Conservation (phyloP, 2,888 invertebrate genomes). For the Linnaemya vulpina region DNA sequence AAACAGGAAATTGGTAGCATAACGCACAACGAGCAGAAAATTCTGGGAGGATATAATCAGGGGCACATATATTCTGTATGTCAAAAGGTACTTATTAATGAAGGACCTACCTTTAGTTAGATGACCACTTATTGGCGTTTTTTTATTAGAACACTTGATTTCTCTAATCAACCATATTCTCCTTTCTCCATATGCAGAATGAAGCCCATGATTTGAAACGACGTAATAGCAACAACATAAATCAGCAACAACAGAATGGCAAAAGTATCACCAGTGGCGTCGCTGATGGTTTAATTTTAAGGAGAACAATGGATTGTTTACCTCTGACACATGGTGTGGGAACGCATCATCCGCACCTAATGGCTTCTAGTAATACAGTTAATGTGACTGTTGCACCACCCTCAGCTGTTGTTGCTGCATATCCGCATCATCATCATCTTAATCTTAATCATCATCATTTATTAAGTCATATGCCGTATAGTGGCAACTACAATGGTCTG, state of each 20-base stretch:
- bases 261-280: conserved; percentile 71
- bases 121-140: too few species aligned
- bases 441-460: conserved; percentile 77
- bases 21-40: too few species aligned
- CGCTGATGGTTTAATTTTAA: conserved; percentile 66
- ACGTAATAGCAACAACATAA: conserved; percentile 73
- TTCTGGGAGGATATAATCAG: too few species aligned
- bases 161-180: background rate
- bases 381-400: conserved; percentile 74
- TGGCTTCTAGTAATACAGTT: conserved; percentile 84
- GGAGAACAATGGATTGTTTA: conserved; percentile 88
- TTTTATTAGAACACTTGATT: background rate
- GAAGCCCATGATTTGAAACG: conserved; percentile 77
- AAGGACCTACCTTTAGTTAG: too few species aligned
- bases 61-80: too few species aligned
- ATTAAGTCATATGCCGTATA: conserved; percentile 78
- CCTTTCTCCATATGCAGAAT: conserved; percentile 75
- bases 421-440: conserved; percentile 78
- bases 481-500: conserved; percentile 77
- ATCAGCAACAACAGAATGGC: conserved; percentile 68
- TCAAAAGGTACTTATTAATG: too few species aligned
- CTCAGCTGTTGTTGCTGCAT: conserved; percentile 78
- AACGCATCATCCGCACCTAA: conserved; percentile 68
- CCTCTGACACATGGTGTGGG: conserved; percentile 84
- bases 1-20: too few species aligned